phyloP scores from a whole-genome alignment of 1,140 invertebrate genomes.

The Sarcophaga peregrina region DNA sequence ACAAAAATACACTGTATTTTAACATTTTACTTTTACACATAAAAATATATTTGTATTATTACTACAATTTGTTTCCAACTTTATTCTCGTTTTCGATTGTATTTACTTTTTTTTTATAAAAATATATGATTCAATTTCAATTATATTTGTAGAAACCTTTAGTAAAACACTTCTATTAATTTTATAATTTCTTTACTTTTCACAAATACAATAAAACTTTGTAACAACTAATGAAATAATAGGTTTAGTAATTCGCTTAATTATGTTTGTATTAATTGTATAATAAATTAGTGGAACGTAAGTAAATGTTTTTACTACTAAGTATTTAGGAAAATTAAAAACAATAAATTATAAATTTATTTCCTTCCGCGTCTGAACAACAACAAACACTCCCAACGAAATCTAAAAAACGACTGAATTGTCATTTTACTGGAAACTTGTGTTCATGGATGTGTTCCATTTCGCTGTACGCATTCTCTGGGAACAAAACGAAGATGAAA shows the following conservation, averaged over 20 bases:
- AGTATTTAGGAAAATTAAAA: conserved; percentile 10
- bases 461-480: conserved; percentile 1
- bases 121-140: neutral
- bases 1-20: neutral
- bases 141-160: neutral
- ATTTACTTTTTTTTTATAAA: too few relatives aligned
- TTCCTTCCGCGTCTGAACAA: neutral
- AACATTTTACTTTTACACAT: neutral
- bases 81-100: neutral
- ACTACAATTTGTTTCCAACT: neutral
- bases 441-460: neutral
- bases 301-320: neutral
- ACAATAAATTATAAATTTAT: neutral
- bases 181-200: neutral
- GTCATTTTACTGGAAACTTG: neutral
- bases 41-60: neutral
- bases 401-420: conserved; percentile 31
- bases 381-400: neutral
- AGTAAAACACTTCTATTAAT: neutral
- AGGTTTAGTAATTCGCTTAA: neutral
- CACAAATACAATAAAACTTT: neutral
- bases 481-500: neutral
- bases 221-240: neutral
- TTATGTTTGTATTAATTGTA: neutral
- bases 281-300: neutral